phyloP scores from a whole-genome alignment of 2,797 vertebrate species.

The Synaphobranchus kaupii region DNA sequence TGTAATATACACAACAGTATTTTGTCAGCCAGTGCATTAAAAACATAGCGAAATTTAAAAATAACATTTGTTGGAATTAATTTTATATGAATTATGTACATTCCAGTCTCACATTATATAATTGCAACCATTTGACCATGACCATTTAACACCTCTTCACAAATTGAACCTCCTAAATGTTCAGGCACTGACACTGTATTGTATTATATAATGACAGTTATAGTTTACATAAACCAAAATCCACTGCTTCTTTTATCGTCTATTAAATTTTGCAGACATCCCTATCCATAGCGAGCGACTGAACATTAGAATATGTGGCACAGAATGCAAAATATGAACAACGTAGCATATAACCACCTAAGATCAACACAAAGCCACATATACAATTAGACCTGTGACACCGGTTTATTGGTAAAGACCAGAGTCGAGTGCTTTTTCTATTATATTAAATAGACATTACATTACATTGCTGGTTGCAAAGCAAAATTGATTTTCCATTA shows the following conservation, averaged over 20 bases:
- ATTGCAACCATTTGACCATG: neutral
- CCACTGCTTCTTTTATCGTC: neutral
- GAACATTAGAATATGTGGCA: neutral
- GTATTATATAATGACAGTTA: neutral
- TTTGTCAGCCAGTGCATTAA: neutral
- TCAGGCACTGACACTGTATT: neutral
- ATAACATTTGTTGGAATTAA: neutral
- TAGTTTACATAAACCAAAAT: neutral
- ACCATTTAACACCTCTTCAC: neutral
- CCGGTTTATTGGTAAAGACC: neutral
- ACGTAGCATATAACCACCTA: neutral
- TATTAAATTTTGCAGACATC: neutral
- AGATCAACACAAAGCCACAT: neutral
- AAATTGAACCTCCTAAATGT: neutral
- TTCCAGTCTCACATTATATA: too few species aligned
- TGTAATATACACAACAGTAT: neutral
- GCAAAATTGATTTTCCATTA: neutral
- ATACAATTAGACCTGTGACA: neutral
- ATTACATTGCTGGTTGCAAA: neutral
- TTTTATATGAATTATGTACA: neutral
- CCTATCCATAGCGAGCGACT: neutral
- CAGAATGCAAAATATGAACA: neutral
- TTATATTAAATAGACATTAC: neutral
- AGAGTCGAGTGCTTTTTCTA: neutral
- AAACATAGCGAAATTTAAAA: neutral